phyloP scores from a whole-genome alignment of 2,797 vertebrate genomes.

The Notamacropus eugenii region DNA sequence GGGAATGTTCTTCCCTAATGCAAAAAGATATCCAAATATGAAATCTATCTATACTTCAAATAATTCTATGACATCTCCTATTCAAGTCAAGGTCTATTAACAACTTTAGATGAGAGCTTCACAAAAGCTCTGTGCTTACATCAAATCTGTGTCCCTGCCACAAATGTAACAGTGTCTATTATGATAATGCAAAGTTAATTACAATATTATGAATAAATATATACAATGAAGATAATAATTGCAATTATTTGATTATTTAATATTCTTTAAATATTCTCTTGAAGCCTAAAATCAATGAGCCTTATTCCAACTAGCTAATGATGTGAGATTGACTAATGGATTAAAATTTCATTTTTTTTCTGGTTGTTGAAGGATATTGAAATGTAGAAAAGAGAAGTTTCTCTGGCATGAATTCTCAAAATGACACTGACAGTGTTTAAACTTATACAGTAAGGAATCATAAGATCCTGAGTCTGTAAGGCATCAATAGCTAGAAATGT shows the following conservation, averaged over 20 bases:
- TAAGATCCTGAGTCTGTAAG: not conserved
- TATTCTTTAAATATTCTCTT: not conserved
- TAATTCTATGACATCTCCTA: not conserved
- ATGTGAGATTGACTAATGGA: not conserved
- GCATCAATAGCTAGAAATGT: not conserved
- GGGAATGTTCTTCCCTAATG: not conserved
- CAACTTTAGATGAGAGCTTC: not conserved
- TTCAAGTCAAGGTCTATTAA: not conserved
- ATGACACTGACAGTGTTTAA: not conserved
- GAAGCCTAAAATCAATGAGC: not conserved
- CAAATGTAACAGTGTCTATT: not conserved
- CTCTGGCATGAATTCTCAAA: not conserved
- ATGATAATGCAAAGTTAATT: not conserved
- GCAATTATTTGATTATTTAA: slow-evolving; percentile 14
- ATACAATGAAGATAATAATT: not conserved
- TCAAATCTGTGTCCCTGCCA: not conserved
- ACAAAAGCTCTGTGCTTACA: not conserved
- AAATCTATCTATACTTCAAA: not conserved
- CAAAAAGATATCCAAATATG: not conserved
- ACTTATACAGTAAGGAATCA: not conserved
- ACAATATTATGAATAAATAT: not conserved
- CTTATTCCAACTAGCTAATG: not conserved
- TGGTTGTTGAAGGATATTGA: not conserved
- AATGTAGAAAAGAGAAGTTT: slow-evolving; percentile 13
- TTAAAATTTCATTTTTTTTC: not conserved